Evolutionary conservation across 2,797 vertebrate species (phyloP), one percentile per base, ranked within the genome.

Genomic region (Rhinoraja longicauda): DNA sequence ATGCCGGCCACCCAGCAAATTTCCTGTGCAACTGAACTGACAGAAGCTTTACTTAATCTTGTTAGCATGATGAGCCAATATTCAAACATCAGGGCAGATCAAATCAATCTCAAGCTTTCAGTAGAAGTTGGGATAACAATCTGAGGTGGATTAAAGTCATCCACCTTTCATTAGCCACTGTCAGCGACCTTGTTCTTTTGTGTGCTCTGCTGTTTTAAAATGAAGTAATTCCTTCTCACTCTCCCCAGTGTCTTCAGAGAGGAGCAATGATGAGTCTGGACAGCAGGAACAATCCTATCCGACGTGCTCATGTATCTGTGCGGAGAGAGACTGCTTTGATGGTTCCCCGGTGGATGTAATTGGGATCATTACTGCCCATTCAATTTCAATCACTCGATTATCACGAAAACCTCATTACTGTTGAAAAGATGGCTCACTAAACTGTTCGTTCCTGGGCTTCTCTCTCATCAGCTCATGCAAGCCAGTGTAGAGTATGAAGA

Each of bases 351-450:
- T 95, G 97, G 96, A 97, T 96, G 96, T 96, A 96, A 97, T 97
- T 97, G 97, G 96, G 96, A 97, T 98, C 97, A 97, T 98, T 98
- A 97, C 97, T 97, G 97, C 96, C 97, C 97, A 98, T 98, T 98
- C 98, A 97, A 97, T 98, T 98, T 97, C 98, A 97, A 97, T 98
- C 97, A 97, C 97, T 96, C 95, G 96, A 97, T 97, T 97, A 98
- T 97, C 96, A 93, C 95, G 96, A 96, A 97, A 95, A 95, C 97
- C 97, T 98, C 97, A 97, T 98, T 97, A 97, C 96, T 95, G 97
- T 95, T 94, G 95, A 96, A 95, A 96, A 96, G 96, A 96, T 94
- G 94, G 95, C 94, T 93, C 93, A 95, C 96, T 96, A 95, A 86
- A 95, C 95, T 95, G 95, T 95, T 96, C 96, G 95, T 96, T 96